Evolutionary conservation across 2,113 vertebrate genomes (phyloP).

Genomic region (Cynocephalus volans): DNA sequence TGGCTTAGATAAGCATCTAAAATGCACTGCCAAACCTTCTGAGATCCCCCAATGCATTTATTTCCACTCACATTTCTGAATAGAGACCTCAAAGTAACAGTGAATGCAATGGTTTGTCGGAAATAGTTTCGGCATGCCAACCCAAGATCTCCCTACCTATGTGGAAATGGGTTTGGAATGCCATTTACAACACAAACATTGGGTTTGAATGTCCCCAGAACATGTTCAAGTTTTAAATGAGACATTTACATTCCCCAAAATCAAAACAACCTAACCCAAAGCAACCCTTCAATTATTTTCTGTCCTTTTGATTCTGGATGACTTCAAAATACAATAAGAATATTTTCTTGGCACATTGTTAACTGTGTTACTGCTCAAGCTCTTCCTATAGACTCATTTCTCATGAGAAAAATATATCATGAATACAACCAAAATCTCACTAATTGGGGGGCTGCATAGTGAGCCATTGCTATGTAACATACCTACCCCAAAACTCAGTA

Average conservation of each 20-base stretch:
- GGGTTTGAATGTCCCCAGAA: constrained; percentile 66
- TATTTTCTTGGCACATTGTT: background rate
- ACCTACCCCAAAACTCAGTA: background rate
- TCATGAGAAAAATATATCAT: background rate
- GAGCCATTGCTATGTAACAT: background rate
- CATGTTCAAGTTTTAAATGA: constrained; percentile 68
- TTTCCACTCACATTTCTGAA: constrained; percentile 62
- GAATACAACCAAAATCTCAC: background rate
- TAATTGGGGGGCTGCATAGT: background rate
- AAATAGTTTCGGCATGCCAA: constrained; percentile 64
- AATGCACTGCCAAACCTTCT: constrained; percentile 70
- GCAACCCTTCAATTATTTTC: constrained; percentile 59
- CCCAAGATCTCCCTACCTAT: constrained; percentile 39
- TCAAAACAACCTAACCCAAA: constrained; percentile 69
- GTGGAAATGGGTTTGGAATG: constrained; percentile 50
- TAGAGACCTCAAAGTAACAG: constrained; percentile 62
- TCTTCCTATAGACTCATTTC: background rate
- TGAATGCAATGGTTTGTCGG: constrained; percentile 14
- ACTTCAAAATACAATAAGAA: constrained; percentile 55
- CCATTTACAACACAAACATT: constrained; percentile 64
- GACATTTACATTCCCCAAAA: constrained; percentile 64
- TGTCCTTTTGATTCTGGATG: constrained; percentile 42
- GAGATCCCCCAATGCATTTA: constrained; percentile 53
- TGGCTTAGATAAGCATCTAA: constrained; percentile 80
- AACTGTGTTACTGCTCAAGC: background rate